These are phyloP conservation scores for Synanthedon andrenaeformis DNA, from an alignment of 2,888 invertebrate genomes.

Conservation along the genomic window DNA sequence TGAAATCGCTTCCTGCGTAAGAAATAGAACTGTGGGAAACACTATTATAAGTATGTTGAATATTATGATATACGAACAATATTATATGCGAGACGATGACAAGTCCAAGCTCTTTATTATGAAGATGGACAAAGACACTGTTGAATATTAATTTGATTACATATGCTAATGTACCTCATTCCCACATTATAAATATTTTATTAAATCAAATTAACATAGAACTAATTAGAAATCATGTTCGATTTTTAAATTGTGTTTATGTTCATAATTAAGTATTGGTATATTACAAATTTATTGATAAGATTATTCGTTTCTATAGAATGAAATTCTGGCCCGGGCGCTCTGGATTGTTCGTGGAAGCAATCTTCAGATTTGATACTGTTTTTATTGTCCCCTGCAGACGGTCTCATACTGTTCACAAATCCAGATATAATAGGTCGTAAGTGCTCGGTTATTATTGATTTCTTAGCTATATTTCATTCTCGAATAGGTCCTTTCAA, in stretches of 20 bases:
- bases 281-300: no score
- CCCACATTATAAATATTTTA: no score
- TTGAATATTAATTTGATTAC: not conserved
- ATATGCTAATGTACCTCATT: not conserved
- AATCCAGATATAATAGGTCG: conserved; percentile 28
- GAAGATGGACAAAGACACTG: not conserved
- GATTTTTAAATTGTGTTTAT: no score
- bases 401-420: conserved; percentile 40
- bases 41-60: no score
- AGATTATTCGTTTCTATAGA: not conserved
- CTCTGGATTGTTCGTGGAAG: conserved; percentile 53
- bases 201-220: no score
- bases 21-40: no score
- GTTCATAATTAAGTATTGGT: no score
- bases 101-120: not conserved
- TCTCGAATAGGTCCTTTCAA: conserved; percentile 30
- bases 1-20: no score
- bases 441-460: conserved; percentile 41
- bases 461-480: conserved; percentile 30
- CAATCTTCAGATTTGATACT: conserved; percentile 34
- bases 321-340: conserved; percentile 5
- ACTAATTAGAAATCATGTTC: no score
- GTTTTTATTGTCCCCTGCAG: conserved; percentile 38
- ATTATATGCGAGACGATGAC: not conserved
- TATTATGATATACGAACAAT: not conserved